Conservation (phyloP, 2,888 invertebrate genomes). For the Caenorhabditis sp. region DNA sequence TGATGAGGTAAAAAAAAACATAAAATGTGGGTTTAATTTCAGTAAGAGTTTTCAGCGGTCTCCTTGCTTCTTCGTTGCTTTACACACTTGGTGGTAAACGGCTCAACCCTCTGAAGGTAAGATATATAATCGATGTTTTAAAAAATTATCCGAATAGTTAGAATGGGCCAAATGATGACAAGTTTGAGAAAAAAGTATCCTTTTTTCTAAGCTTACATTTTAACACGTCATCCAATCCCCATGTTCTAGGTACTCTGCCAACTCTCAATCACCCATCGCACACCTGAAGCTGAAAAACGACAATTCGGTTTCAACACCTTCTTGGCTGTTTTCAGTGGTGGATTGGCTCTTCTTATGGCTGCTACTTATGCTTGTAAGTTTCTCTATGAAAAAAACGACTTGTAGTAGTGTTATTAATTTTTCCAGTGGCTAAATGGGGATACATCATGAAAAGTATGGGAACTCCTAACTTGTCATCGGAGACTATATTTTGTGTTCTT, state of each 20-base stretch:
- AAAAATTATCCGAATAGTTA: background rate
- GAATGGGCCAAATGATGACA: background rate
- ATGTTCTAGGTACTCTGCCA: slow-evolving; percentile 26
- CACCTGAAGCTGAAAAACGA: slow-evolving; percentile 25
- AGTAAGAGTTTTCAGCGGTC: slow-evolving; percentile 21
- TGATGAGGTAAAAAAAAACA: slow-evolving; percentile 36
- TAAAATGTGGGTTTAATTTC: background rate
- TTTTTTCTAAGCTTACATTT: too few relatives aligned
- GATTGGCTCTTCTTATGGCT: slow-evolving; percentile 33
- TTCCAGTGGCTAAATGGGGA: slow-evolving; percentile 38
- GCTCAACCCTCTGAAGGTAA: slow-evolving; percentile 32
- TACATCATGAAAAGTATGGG: slow-evolving; percentile 34
- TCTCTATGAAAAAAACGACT: background rate
- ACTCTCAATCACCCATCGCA: slow-evolving; percentile 16
- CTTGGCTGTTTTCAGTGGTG: slow-evolving; percentile 28
- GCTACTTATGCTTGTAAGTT: slow-evolving; percentile 33
- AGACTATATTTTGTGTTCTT: slow-evolving; percentile 34
- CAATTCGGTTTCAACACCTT: slow-evolving; percentile 31
- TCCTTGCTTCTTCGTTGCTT: slow-evolving; percentile 28
- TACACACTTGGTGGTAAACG: slow-evolving; percentile 33
- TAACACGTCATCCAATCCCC: too few relatives aligned
- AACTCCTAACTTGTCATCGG: slow-evolving; percentile 28
- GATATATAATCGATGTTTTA: background rate
- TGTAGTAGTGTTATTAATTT: too few relatives aligned
- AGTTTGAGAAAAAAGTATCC: too few relatives aligned